phyloP scores from a whole-genome alignment of 2,797 vertebrate genomes.

The Lycodopsis pacificus region DNA sequence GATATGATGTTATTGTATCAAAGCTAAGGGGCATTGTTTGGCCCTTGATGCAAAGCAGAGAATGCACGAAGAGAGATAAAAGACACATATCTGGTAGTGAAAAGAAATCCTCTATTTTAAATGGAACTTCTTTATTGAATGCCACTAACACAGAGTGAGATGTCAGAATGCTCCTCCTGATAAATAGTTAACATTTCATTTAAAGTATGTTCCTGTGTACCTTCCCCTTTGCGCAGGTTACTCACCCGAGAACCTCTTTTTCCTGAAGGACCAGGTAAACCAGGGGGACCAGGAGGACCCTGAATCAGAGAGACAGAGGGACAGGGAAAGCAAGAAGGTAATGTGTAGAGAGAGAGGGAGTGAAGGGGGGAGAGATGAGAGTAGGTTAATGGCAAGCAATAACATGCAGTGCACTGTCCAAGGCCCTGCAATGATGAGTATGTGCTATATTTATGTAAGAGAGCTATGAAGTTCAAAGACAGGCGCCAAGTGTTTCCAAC shows the following conservation, averaged over 20 bases:
- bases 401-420: slow-evolving; percentile 69
- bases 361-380: slow-evolving; percentile 27
- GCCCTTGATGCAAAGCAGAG: not conserved
- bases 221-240: slow-evolving; percentile 56
- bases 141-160: not conserved
- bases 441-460: slow-evolving; percentile 59
- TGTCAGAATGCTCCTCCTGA: not conserved
- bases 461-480: slow-evolving; percentile 59
- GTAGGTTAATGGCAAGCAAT: slow-evolving; percentile 72
- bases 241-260: slow-evolving; percentile 95
- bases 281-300: slow-evolving; percentile 93
- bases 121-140: not conserved
- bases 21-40: not conserved
- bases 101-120: not conserved
- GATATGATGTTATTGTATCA: not conserved
- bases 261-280: slow-evolving; percentile 92
- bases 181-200: not conserved
- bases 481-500: slow-evolving; percentile 42
- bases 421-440: slow-evolving; percentile 54
- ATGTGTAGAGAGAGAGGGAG: slow-evolving; percentile 34
- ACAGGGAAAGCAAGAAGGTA: slow-evolving; percentile 41
- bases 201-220: not conserved
- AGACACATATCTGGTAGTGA: not conserved
- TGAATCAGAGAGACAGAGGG: slow-evolving; percentile 72
- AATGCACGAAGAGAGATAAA: not conserved